Evolutionary conservation across 2,113 vertebrate species (phyloP).

Genomic region (Telmatochromis sp.): DNA sequence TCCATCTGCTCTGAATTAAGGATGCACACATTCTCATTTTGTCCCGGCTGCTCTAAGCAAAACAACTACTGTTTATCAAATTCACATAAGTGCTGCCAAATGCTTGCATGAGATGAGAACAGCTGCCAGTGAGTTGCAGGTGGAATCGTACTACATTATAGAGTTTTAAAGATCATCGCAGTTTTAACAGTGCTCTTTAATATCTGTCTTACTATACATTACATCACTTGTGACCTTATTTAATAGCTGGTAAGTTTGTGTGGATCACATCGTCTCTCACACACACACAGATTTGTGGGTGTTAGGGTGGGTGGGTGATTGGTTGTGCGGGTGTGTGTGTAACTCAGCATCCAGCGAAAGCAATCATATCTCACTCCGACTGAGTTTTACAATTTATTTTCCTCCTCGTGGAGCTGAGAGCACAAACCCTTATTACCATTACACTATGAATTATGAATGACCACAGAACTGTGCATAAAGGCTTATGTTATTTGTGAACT

Average conservation of each 20-base stretch:
- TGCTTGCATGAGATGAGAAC: conserved; percentile 14
- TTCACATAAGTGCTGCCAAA: conserved; percentile 38
- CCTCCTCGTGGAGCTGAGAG: background rate
- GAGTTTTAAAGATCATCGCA: background rate
- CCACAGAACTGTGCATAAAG: conserved; percentile 35
- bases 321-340: background rate
- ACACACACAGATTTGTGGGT: background rate
- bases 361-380: background rate
- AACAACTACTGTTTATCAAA: conserved; percentile 48
- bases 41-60: conserved; percentile 40
- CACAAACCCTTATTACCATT: conserved; percentile 49
- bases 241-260: background rate
- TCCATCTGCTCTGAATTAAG: conserved; percentile 64
- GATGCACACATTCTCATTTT: conserved; percentile 46
- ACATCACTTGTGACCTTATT: background rate
- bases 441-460: conserved; percentile 57
- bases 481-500: conserved; percentile 29
- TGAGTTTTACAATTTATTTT: conserved; percentile 15
- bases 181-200: background rate
- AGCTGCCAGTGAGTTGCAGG: conserved; percentile 40
- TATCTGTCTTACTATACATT: background rate
- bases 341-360: background rate
- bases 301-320: background rate
- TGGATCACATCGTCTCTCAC: background rate
- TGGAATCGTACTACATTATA: background rate